Conservation (phyloP, 2,113 vertebrate genomes). For the Upupa epops region DNA sequence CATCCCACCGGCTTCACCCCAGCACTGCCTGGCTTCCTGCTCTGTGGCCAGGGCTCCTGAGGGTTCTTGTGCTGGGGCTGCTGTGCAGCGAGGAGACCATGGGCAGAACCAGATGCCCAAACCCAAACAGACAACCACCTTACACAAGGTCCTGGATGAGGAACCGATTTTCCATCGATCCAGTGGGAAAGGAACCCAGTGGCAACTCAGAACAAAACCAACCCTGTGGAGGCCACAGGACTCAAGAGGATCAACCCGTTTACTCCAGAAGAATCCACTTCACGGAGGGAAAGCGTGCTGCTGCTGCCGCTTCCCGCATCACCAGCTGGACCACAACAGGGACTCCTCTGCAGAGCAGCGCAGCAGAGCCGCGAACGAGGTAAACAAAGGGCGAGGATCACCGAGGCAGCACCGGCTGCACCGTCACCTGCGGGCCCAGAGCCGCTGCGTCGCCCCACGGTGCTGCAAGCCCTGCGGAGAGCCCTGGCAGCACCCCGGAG, state of each 20-base stretch:
- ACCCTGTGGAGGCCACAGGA: background rate
- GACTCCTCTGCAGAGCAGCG: background rate
- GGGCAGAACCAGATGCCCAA: background rate
- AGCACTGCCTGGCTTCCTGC: background rate
- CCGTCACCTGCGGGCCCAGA: background rate
- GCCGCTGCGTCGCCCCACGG: background rate
- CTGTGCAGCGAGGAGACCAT: background rate
- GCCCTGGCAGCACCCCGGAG: background rate
- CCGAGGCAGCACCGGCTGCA: background rate
- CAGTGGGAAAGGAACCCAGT: background rate
- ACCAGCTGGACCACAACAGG: background rate
- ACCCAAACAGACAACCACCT: background rate
- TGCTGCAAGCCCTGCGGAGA: accelerated
- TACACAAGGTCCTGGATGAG: background rate
- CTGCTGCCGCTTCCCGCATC: background rate
- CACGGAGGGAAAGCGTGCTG: background rate
- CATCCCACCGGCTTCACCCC: background rate
- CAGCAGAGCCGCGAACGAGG: background rate
- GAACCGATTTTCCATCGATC: background rate
- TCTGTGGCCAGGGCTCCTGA: accelerated
- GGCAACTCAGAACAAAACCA: background rate
- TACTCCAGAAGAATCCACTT: background rate
- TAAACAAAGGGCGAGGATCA: background rate
- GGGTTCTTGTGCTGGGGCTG: background rate
- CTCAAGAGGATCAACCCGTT: background rate